Conservation (phyloP, 1,140 invertebrate species). For the Caerostris extrusa region DNA sequence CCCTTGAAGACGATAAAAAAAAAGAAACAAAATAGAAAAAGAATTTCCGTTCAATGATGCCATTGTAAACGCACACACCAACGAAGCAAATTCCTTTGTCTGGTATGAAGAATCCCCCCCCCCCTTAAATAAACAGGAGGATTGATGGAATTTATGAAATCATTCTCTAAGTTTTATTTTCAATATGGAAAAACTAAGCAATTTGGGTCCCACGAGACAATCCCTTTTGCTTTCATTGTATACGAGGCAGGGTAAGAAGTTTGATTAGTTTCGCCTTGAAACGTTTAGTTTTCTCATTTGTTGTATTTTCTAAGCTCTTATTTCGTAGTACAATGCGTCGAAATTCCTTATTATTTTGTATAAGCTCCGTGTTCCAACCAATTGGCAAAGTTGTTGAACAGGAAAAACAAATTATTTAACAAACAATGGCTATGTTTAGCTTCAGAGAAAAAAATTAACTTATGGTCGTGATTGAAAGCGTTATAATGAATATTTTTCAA, state of each 20-base stretch:
- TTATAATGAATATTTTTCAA: too few species aligned
- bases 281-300: neutral
- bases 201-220: neutral
- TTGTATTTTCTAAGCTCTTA: neutral
- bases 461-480: neutral
- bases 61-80: neutral
- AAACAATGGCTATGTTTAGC: too few species aligned
- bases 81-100: neutral
- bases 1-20: neutral
- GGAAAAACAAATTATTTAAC: too few species aligned
- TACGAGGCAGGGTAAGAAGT: neutral
- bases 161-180: too few species aligned
- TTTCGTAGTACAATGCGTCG: neutral
- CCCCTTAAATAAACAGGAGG: neutral
- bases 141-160: too few species aligned
- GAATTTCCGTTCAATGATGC: neutral
- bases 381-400: neutral
- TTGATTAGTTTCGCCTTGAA: neutral
- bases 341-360: neutral
- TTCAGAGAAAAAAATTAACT: too few species aligned
- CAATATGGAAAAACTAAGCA: too few species aligned
- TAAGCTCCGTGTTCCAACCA: neutral
- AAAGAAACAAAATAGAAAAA: neutral
- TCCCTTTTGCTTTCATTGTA: neutral
- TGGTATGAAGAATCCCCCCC: conserved; percentile 6